A percentile compares a stretch with the other conserved stretches of the same genome.
Evolutionary conservation across 2,888 invertebrate genomes (phyloP).

Genomic region (Meganola albula): DNA sequence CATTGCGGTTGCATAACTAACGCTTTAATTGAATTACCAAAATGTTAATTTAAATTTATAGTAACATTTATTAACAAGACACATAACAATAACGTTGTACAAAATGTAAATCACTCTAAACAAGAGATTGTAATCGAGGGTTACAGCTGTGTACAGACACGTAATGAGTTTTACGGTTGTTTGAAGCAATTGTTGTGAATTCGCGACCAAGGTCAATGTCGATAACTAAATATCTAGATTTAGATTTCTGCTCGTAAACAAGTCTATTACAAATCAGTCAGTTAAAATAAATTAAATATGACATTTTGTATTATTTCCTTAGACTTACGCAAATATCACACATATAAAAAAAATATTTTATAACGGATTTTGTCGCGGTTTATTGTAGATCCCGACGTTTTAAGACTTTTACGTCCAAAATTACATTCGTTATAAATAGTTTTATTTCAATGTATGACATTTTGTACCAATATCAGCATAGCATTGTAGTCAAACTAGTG

Average conservation of each 20-base stretch:
- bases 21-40: constrained; percentile 38
- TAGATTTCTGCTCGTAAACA: constrained; percentile 18
- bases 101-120: constrained; percentile 44
- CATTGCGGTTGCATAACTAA: constrained; percentile 31
- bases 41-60: constrained; percentile 37
- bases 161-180: constrained; percentile 44
- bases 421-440: no score
- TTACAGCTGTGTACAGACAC: constrained; percentile 35
- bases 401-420: no score
- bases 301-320: no score
- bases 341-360: no score
- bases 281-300: no score
- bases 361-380: no score
- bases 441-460: no score
- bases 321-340: no score
- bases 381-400: no score
- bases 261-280: no score
- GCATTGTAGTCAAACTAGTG: no score
- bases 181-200: constrained; percentile 48
- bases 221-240: constrained; percentile 24
- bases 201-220: constrained; percentile 35
- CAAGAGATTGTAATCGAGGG: constrained; percentile 46
- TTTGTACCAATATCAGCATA: no score
- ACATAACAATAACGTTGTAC: constrained; percentile 34
- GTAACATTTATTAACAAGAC: constrained; percentile 33